Evolutionary conservation across 2,113 vertebrate species (phyloP).

Genomic region (human (Homo sapiens)): DNA sequence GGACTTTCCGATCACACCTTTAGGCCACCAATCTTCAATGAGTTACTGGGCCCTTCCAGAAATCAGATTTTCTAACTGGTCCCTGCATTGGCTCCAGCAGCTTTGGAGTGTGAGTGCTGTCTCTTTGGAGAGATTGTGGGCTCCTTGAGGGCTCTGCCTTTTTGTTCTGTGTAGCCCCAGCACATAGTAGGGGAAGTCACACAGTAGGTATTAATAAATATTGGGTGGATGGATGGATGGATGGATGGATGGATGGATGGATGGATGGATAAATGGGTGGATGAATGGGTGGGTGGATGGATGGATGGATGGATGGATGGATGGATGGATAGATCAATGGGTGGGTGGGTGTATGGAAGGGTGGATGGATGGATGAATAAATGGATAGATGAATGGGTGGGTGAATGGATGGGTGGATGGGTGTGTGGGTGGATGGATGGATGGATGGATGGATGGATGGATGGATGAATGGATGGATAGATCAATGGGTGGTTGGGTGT

Average conservation of each 20-base stretch:
- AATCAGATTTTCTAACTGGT: neutral
- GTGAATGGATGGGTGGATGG: rapidly evolving
- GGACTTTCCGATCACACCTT: neutral
- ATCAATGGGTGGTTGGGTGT: too few relatives aligned
- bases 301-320: rapidly evolving
- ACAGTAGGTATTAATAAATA: neutral
- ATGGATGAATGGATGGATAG: too few relatives aligned
- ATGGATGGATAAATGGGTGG: rapidly evolving
- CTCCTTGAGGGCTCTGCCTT: neutral
- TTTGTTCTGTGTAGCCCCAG: neutral
- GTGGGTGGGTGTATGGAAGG: too few relatives aligned
- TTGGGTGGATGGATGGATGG: too few relatives aligned
- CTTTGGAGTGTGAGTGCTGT: neutral
- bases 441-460: rapidly evolving
- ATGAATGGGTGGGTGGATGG: rapidly evolving
- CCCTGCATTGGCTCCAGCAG: neutral
- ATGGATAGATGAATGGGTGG: too few relatives aligned
- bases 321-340: rapidly evolving
- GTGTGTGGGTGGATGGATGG: rapidly evolving
- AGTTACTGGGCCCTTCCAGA: neutral
- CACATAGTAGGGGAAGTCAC: neutral
- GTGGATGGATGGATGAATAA: rapidly evolving
- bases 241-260: rapidly evolving
- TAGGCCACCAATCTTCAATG: neutral
- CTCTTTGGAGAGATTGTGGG: neutral